Evolutionary conservation across 2,888 invertebrate genomes (phyloP), one percentile per base, ranked within the genome.

Genomic region (Anaspis maculata): DNA sequence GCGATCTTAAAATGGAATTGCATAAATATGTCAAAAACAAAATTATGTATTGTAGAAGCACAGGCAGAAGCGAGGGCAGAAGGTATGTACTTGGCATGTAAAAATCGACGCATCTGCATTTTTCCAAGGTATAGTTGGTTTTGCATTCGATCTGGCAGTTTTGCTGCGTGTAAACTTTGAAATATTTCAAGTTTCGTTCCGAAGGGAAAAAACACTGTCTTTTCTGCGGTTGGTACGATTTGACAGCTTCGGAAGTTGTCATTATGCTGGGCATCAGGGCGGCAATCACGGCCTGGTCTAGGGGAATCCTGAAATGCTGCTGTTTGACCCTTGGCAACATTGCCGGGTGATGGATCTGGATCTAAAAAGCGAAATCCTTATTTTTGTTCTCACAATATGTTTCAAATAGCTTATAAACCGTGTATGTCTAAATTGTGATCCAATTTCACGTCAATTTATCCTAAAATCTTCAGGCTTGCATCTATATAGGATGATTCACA

Each of bases 101-200:
- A 45, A 77, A 77, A 52, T 73, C 73, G 13, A 49, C 45, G 31
- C 57, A 57, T 6, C 48, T 48, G 33, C 57, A 57, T 12, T 27
- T 60, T 3, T 62, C 53, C 27, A 71, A 54, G 0, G 79, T 79
- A 41, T 72, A 78, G 59, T 80, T 79, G 2, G 79, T 70, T 32
- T 77, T 58, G 45, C 81, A 82, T 58, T 82, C 81, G 52, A 78
- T 66, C 51, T 79, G 76, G 50, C 81, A 82, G 54, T 79, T 81
- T 32, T 73, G 69, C 58, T 81, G 79, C 0, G 79, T 77, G 59
- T 81, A 81, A 25, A 76, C 68, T 59, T 73, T 72, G 52, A 75
- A 81, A 57, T 70, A 80, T 27, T 66, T 67, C 27, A 80, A 64
- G 46, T 73, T 67, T n/a, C 77, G 70, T 54, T 81, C 81, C 28